Base-by-base conservation (phyloP, 1,140 invertebrate genomes). In the Drosophila sechellia region DNA sequence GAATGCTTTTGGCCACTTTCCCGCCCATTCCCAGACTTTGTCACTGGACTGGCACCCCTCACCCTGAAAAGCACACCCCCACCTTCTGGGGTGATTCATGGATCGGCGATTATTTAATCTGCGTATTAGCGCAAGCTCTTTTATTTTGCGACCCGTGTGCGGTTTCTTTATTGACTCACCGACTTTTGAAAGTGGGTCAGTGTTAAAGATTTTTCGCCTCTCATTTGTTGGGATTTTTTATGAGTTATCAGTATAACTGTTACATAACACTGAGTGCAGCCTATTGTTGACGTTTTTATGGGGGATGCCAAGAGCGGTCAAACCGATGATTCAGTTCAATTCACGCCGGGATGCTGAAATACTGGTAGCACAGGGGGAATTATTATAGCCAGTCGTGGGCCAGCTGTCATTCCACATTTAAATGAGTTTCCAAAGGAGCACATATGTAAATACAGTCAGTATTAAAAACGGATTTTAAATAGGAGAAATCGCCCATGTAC, bases 101-200 rank as follows among this genome's bases (percentile, higher is more conserved):
- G 54, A 22, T 63, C 50, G 22, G 15, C 70, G 81, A 87, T 86
- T 86, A 86, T 87, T 86, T 86, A 86, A 86, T 86, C 81, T 87
- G 61, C 79, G 80, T 87, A 86, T 86, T 86, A 86, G 74, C 81
- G 81, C 75, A 65, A 85, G 60, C 60, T 77, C 68, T 65, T 79
- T 61, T 61, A 61, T 61, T 61, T 55, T 58, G 17, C 39, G 63
- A 61, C 46, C 20, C 46, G 27, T 13, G 54, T 78, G 81, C 78
- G 83, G 81, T 86, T 86, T 87, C 69, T 86, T 81, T 86, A 86
- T 86, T 86, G 81, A 86, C 81, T 86, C 81, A 86, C 81, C 59
- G 40, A 54, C 68, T 58, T 42, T 65, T 71, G 83, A 81, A 86
- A 83, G 81, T 86, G 75, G 81, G 81, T 86, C 81, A 86, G 81